phyloP scores from a whole-genome alignment of 1,140 invertebrate species.

The Trachymyrmex septentrionalis region DNA sequence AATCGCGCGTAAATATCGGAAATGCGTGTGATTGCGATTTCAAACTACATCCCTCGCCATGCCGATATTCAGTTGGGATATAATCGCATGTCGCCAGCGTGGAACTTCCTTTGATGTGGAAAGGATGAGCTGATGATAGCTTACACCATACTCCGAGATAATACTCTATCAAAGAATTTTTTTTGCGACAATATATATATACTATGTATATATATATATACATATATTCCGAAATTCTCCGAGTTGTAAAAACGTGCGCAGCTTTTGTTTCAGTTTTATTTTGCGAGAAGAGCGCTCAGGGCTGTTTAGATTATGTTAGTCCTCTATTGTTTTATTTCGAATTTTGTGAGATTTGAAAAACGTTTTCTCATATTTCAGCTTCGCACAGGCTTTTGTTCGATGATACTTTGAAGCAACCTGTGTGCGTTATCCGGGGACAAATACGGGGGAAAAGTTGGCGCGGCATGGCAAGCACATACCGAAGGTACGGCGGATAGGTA shows the following conservation, averaged over 20 bases:
- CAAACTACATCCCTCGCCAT: background rate
- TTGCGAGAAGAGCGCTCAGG: background rate
- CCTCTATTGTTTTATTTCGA: conserved; percentile 25
- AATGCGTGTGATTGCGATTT: conserved; percentile 31
- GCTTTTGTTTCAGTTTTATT: background rate
- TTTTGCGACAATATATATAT: background rate
- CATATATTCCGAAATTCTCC: background rate
- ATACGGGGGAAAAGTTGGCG: conserved; percentile 34
- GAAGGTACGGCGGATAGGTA: background rate
- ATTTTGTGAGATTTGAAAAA: conserved; percentile 33
- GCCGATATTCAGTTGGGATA: background rate
- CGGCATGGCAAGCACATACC: conserved; percentile 21
- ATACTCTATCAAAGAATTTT: background rate
- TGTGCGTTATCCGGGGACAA: conserved; percentile 19
- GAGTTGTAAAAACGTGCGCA: background rate
- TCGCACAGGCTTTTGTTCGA: background rate
- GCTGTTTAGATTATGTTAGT: conserved; percentile 37
- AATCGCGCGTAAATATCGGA: conserved; percentile 45
- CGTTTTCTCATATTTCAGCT: conserved; percentile 28
- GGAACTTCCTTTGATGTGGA: conserved; percentile 3
- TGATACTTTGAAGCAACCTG: background rate
- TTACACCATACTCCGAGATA: background rate
- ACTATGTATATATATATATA: background rate
- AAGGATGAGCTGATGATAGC: background rate
- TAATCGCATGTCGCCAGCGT: background rate